Evolutionary conservation across 2,113 vertebrate genomes (phyloP).

Genomic region (Pithys albifrons): DNA sequence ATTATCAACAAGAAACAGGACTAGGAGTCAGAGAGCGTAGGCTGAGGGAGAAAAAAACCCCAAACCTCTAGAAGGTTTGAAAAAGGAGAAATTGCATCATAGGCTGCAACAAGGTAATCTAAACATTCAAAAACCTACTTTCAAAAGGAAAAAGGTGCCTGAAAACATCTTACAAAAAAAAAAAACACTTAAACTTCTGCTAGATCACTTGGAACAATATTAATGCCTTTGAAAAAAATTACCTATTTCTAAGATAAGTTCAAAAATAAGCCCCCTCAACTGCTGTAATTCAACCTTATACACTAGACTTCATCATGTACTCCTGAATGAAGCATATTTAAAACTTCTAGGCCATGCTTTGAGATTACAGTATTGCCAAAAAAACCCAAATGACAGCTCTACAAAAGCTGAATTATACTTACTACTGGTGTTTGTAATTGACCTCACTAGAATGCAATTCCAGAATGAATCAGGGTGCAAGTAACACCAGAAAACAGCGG

Average conservation of each 20-base stretch:
- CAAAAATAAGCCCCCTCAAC: neutral
- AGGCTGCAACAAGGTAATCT: neutral
- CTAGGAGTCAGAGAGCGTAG: neutral
- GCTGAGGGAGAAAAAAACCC: neutral
- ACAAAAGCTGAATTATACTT: neutral
- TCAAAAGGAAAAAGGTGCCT: neutral
- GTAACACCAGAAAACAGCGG: neutral
- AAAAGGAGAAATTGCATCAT: neutral
- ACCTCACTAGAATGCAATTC: neutral
- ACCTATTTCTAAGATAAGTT: neutral
- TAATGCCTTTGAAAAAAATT: neutral
- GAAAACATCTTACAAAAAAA: neutral
- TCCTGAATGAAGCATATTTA: neutral
- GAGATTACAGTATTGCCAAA: neutral
- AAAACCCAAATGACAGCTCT: neutral
- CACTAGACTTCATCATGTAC: neutral
- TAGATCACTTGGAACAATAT: neutral
- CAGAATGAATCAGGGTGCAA: neutral
- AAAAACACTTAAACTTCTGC: neutral
- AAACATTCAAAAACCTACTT: neutral
- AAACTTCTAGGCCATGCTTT: neutral
- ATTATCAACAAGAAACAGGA: neutral
- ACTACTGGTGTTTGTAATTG: neutral
- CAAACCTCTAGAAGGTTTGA: neutral
- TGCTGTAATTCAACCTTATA: neutral